phyloP scores from a whole-genome alignment of 2,888 invertebrate genomes.

The Nymphalis c-album region DNA sequence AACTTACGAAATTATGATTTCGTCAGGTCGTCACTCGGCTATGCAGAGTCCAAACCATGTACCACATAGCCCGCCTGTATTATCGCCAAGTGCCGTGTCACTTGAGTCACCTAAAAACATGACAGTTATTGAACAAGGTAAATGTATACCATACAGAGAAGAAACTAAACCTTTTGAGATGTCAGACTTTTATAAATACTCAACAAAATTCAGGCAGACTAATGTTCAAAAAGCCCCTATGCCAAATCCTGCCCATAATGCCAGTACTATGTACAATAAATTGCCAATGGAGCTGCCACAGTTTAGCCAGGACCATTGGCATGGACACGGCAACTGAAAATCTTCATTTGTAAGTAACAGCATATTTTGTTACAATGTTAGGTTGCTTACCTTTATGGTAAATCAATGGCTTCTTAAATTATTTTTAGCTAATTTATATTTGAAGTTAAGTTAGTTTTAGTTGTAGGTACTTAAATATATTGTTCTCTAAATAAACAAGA shows the following conservation, averaged over 20 bases:
- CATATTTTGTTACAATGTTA: conserved; percentile 5
- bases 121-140: conserved; percentile 92
- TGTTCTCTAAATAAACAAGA: conserved; percentile 21
- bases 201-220: conserved; percentile 92
- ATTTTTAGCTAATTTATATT: conserved; percentile 8
- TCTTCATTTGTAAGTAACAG: conserved; percentile 5
- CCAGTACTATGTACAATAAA: conserved; percentile 62
- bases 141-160: conserved; percentile 95
- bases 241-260: conserved; percentile 52
- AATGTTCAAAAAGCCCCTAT: conserved; percentile 57
- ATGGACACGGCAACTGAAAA: conserved; percentile 39
- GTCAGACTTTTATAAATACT: conserved; percentile 99
- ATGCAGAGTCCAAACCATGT: conserved; percentile 70
- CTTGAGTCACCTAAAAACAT: conserved; percentile 91
- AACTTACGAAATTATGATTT: conserved; percentile 71
- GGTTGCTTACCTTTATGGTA: conserved; percentile 2
- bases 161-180: conserved; percentile 98
- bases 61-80: conserved; percentile 63
- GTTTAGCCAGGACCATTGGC: conserved; percentile 71
- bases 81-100: conserved; percentile 78
- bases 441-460: conserved; percentile 18
- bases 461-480: conserved; percentile 28
- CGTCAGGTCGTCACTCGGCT: conserved; percentile 71
- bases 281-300: conserved; percentile 72
- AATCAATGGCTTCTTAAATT: neutral